phyloP scores from a whole-genome alignment of 2,113 vertebrate genomes.

The Misgurnus anguillicaudatus region DNA sequence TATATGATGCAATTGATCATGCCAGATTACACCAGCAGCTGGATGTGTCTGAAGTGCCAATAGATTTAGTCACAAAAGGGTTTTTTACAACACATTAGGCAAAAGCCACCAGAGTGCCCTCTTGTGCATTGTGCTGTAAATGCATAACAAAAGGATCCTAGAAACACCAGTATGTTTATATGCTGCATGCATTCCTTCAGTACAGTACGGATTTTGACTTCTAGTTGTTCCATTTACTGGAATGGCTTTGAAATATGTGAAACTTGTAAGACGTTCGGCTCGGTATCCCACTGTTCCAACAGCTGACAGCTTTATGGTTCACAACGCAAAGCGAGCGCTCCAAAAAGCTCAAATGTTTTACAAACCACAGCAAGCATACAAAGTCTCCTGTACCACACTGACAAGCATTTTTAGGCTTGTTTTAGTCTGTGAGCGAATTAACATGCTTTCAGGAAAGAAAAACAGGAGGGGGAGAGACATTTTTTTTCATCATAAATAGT shows the following conservation, averaged over 20 bases:
- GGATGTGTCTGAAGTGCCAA: not conserved
- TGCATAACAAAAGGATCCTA: not conserved
- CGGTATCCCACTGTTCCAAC: conserved; percentile 46
- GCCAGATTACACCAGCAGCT: too few species aligned
- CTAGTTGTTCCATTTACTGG: conserved; percentile 10
- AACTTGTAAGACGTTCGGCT: conserved; percentile 20
- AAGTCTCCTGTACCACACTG: conserved; percentile 7
- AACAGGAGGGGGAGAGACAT: conserved; percentile 1
- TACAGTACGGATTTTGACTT: not conserved
- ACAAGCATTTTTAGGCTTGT: conserved; percentile 20
- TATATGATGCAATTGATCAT: too few species aligned
- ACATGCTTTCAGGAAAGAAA: not conserved
- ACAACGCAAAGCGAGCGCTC: conserved; percentile 36
- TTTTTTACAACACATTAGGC: conserved; percentile 3
- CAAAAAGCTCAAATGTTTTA: conserved; percentile 37
- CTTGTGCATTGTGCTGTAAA: conserved; percentile 35
- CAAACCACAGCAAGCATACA: conserved; percentile 11
- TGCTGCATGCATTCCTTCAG: not conserved
- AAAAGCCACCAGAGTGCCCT: conserved; percentile 33
- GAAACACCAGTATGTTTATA: not conserved
- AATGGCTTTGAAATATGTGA: conserved; percentile 20
- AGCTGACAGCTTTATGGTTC: conserved; percentile 53
- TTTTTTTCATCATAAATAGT: conserved; percentile 71
- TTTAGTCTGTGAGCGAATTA: not conserved
- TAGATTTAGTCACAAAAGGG: conserved; percentile 8